Evolutionary conservation across 2,888 invertebrate genomes (phyloP).

Genomic region (Nebria brevicollis): DNA sequence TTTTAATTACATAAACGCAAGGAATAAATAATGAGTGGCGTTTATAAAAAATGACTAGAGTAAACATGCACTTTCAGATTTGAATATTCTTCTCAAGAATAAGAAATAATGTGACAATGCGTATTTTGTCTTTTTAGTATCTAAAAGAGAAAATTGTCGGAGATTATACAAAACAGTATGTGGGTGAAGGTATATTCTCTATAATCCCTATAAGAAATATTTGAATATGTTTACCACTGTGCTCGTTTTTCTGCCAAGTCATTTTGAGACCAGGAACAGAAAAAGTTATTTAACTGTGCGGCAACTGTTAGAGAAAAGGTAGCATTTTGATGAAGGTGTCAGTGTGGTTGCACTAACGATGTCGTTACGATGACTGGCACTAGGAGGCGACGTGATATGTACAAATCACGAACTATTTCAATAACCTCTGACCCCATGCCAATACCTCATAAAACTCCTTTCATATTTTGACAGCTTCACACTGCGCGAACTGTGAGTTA

Average conservation of each 20-base stretch:
- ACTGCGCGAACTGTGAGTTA: constrained; percentile 45
- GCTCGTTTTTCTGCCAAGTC: background rate
- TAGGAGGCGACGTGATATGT: constrained; percentile 10
- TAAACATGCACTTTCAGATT: too few species aligned
- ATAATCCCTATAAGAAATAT: background rate
- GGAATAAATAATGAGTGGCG: too few species aligned
- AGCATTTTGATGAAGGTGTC: constrained; percentile 3
- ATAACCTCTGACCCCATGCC: constrained; percentile 49
- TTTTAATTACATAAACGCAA: too few species aligned
- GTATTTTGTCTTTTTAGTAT: too few species aligned
- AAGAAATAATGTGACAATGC: background rate
- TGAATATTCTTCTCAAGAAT: too few species aligned
- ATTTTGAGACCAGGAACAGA: background rate
- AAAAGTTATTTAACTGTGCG: background rate
- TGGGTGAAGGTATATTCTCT: background rate
- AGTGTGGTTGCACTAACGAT: constrained; percentile 40
- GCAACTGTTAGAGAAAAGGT: background rate
- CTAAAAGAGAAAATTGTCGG: too few species aligned
- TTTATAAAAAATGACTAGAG: too few species aligned
- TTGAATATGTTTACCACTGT: background rate
- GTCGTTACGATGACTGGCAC: constrained; percentile 41
- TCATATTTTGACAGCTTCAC: constrained; percentile 49
- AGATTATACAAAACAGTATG: background rate
- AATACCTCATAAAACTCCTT: constrained; percentile 49
- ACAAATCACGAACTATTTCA: constrained; percentile 44